Evolutionary conservation across 2,113 vertebrate species (phyloP).

Genomic region (Rallus limicola): DNA sequence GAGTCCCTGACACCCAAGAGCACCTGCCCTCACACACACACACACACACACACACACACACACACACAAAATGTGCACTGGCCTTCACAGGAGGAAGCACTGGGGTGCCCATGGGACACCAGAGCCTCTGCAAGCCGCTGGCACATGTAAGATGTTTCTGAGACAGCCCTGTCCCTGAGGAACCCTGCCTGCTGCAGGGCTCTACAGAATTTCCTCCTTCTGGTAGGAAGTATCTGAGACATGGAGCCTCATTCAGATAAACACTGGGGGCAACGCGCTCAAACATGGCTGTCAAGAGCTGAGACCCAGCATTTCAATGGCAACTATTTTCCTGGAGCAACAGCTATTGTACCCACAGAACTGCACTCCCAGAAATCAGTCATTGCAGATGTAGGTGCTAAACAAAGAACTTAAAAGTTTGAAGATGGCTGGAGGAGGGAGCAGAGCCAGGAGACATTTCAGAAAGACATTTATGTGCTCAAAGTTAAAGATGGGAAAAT

Average conservation of each 20-base stretch:
- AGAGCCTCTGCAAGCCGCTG: background rate
- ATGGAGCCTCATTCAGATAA: background rate
- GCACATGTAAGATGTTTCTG: fast-evolving
- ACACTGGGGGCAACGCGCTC: background rate
- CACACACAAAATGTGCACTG: fast-evolving
- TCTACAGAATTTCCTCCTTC: background rate
- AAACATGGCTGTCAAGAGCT: background rate
- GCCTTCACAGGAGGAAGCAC: background rate
- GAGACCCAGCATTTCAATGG: background rate
- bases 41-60: too few relatives aligned
- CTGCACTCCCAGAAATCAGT: background rate
- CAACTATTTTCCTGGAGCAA: background rate
- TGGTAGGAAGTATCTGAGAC: background rate
- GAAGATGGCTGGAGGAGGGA: background rate
- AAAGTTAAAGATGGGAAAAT: background rate
- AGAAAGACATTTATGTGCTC: background rate
- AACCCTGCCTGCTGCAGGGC: background rate
- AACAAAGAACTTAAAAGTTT: background rate
- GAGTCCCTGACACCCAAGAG: background rate
- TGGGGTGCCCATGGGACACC: fast-evolving
- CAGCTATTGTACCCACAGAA: background rate
- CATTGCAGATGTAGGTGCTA: background rate
- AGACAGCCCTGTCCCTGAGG: background rate
- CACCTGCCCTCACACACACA: too few relatives aligned
- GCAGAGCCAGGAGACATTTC: background rate